phyloP scores from a whole-genome alignment of 2,888 invertebrate species.

The Agonopterix arenella region DNA sequence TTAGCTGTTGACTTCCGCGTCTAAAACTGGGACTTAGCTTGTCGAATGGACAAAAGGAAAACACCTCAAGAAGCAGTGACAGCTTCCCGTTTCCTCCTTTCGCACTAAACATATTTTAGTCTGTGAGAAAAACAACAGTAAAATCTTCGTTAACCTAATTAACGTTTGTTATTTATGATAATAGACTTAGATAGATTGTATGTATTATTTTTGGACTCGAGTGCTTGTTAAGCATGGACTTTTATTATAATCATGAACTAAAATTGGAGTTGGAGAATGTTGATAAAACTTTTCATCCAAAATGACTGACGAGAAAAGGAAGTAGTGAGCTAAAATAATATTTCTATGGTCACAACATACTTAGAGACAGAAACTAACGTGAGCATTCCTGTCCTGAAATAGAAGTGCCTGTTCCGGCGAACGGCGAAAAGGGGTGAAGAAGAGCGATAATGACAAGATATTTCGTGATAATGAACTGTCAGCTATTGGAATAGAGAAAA shows the following conservation, averaged over 20 bases:
- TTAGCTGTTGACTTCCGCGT: conserved; percentile 55
- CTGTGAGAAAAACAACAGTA: background rate
- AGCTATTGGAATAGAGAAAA: conserved; percentile 1
- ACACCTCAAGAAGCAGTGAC: conserved; percentile 22
- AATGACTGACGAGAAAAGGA: no score
- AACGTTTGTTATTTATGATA: background rate
- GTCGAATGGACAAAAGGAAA: conserved; percentile 36
- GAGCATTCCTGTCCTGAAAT: conserved; percentile 28
- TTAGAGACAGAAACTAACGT: background rate
- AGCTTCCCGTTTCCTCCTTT: conserved; percentile 21
- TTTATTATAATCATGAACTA: no score
- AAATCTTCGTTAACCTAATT: background rate
- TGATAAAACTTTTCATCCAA: background rate
- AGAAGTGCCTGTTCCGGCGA: conserved; percentile 10
- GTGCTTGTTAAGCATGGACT: no score
- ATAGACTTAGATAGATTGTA: background rate
- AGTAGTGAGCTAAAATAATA: no score
- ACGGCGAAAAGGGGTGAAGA: conserved; percentile 15
- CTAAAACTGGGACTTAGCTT: conserved; percentile 29
- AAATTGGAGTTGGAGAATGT: background rate
- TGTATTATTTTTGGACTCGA: no score
- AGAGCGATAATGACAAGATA: conserved; percentile 11
- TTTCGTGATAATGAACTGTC: conserved; percentile 22
- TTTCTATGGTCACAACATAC: background rate
- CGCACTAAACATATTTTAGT: background rate